A percentile compares a stretch with the other conserved stretches of the same genome.
Conservation (phyloP, 2,888 invertebrate species). For the Argyresthia albistria region DNA sequence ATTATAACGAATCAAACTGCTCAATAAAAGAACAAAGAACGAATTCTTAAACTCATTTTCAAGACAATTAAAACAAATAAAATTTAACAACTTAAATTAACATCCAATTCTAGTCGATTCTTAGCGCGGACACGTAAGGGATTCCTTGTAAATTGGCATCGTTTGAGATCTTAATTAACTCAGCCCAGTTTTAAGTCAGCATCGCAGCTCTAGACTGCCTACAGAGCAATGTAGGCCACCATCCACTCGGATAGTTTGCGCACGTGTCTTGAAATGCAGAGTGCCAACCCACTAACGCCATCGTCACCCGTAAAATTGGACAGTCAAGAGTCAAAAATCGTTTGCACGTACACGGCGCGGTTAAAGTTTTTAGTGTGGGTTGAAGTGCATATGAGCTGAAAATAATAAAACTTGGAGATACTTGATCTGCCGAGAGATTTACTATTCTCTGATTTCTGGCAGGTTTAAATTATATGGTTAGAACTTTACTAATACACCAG, state of each 20-base stretch:
- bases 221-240: slow-evolving; percentile 10
- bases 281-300: neutral
- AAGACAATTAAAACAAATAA: too few species aligned
- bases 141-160: slow-evolving; percentile 62
- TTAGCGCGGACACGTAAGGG: slow-evolving; percentile 43
- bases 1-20: too few species aligned
- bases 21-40: too few species aligned
- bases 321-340: neutral
- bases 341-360: neutral
- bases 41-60: too few species aligned
- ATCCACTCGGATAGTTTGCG: slow-evolving; percentile 9
- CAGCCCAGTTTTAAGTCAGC: slow-evolving; percentile 51
- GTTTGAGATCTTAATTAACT: slow-evolving; percentile 65
- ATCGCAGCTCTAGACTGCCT: slow-evolving; percentile 7
- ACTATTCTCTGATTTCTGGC: too few species aligned
- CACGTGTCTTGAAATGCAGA: slow-evolving; percentile 9
- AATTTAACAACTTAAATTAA: too few species aligned
- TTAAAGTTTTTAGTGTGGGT: neutral
- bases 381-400: too few species aligned
- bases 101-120: slow-evolving; percentile 31
- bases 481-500: too few species aligned
- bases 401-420: too few species aligned
- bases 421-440: too few species aligned
- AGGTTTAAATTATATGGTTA: too few species aligned
- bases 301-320: neutral